A percentile compares a stretch with the other conserved stretches of the same genome.
phyloP scores from a whole-genome alignment of 2,113 vertebrate genomes.

The Cephalopterus ornatus region DNA sequence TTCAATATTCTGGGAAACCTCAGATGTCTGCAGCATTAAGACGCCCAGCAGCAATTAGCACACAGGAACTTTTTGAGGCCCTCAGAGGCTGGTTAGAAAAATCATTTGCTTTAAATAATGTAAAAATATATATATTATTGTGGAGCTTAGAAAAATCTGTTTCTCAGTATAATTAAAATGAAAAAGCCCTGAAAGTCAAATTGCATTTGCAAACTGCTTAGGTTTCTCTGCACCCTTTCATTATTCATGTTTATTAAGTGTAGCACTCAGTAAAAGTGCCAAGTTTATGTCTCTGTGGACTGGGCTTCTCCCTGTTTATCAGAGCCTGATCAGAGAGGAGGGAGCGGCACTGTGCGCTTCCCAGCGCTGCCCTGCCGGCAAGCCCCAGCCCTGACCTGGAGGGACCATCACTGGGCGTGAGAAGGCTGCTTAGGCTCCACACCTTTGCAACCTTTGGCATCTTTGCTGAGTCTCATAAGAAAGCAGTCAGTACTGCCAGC shows the following conservation, averaged over 20 bases:
- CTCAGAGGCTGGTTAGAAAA: background rate
- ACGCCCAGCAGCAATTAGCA: background rate
- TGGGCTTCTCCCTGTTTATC: conserved; percentile 48
- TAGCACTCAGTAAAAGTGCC: background rate
- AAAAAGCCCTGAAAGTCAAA: background rate
- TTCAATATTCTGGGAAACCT: background rate
- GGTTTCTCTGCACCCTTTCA: background rate
- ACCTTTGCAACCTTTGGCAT: background rate
- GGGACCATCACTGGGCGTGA: background rate
- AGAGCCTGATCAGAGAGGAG: background rate
- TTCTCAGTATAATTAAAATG: conserved; percentile 14
- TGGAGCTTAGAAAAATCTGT: background rate
- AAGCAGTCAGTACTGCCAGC: background rate
- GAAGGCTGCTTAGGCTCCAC: background rate
- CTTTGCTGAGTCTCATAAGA: background rate
- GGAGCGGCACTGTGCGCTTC: background rate
- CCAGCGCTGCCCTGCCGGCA: background rate
- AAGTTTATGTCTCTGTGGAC: background rate
- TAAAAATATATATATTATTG: background rate
- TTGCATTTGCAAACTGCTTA: background rate
- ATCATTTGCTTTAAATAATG: background rate
- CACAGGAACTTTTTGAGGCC: background rate
- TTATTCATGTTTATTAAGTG: background rate
- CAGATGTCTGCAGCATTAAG: background rate
- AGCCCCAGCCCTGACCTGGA: conserved; percentile 26